phyloP scores from a whole-genome alignment of 2,888 invertebrate species.

The Branchipolynoe longqiensis region DNA sequence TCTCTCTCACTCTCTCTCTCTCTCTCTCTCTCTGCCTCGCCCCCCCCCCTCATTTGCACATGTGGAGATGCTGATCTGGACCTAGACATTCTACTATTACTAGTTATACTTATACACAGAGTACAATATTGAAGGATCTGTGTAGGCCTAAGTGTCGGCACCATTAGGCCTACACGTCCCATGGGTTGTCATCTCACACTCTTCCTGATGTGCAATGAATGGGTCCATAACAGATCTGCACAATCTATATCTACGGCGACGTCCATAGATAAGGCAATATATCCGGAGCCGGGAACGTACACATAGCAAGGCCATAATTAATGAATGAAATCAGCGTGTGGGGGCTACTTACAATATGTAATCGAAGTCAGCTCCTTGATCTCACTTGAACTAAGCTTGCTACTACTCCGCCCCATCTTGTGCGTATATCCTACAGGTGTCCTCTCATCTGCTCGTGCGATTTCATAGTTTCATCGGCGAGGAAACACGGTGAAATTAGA shows the following conservation, averaged over 20 bases:
- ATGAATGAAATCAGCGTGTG: conserved; percentile 44
- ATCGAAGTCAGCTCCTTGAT: conserved; percentile 65
- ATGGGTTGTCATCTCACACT: no score
- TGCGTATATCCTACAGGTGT: conserved; percentile 48
- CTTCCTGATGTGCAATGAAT: no score
- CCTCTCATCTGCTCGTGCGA: conserved; percentile 35
- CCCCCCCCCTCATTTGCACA: conserved; percentile 26
- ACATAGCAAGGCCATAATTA: conserved; percentile 36
- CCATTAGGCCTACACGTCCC: no score
- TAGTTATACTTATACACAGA: no score
- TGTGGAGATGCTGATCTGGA: no score
- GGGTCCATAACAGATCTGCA: no score
- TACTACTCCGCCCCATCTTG: conserved; percentile 64
- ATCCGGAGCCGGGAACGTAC: background rate
- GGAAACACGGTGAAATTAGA: conserved; percentile 44
- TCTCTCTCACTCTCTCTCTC: background rate
- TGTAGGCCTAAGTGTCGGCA: no score
- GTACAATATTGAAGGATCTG: no score
- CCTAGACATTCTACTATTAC: no score
- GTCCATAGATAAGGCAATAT: background rate
- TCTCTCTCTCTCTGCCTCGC: background rate
- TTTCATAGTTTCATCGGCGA: conserved; percentile 53
- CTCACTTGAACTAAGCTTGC: conserved; percentile 66
- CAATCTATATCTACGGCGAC: no score
- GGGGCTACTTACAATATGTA: conserved; percentile 66